Conservation (phyloP, 2,888 invertebrate genomes). For the Apocheima hispidaria region DNA sequence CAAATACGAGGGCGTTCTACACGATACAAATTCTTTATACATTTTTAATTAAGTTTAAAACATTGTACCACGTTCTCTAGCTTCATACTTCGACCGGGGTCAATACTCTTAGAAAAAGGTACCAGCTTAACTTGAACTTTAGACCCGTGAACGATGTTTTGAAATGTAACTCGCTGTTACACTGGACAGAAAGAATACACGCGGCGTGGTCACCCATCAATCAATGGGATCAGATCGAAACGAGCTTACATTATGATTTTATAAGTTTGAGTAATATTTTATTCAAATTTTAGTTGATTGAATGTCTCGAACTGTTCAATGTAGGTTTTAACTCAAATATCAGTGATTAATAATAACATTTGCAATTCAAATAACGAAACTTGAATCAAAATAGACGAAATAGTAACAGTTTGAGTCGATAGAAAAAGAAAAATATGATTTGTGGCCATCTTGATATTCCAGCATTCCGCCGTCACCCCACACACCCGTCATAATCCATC, state of each 20-base stretch:
- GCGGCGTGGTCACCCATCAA: slow-evolving; percentile 84
- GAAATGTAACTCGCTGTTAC: slow-evolving; percentile 41
- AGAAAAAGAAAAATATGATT: slow-evolving; percentile 60
- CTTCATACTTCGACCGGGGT: slow-evolving; percentile 69
- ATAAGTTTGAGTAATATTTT: slow-evolving; percentile 83
- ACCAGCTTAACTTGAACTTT: slow-evolving; percentile 63
- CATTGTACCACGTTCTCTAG: slow-evolving; percentile 64
- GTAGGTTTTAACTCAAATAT: slow-evolving; percentile 54
- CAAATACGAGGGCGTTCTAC: slow-evolving; percentile 72
- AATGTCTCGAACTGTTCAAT: slow-evolving; percentile 72
- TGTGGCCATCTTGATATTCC: slow-evolving; percentile 66
- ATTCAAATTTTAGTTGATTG: slow-evolving; percentile 83
- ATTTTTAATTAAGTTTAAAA: slow-evolving; percentile 83
- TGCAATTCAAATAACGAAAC: slow-evolving; percentile 64
- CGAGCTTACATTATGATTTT: slow-evolving; percentile 81
- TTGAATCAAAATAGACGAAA: slow-evolving; percentile 47
- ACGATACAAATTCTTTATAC: slow-evolving; percentile 77
- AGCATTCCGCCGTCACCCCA: slow-evolving; percentile 63
- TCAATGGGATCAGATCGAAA: slow-evolving; percentile 85
- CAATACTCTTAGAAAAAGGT: slow-evolving; percentile 68
- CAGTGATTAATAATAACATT: slow-evolving; percentile 60
- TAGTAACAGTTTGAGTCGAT: slow-evolving; percentile 45
- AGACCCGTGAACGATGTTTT: slow-evolving; percentile 37
- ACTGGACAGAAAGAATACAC: slow-evolving; percentile 55
- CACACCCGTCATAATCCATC: slow-evolving; percentile 78